Evolutionary conservation across 2,113 vertebrate genomes (phyloP).

Genomic region (Peromyscus leucopus): DNA sequence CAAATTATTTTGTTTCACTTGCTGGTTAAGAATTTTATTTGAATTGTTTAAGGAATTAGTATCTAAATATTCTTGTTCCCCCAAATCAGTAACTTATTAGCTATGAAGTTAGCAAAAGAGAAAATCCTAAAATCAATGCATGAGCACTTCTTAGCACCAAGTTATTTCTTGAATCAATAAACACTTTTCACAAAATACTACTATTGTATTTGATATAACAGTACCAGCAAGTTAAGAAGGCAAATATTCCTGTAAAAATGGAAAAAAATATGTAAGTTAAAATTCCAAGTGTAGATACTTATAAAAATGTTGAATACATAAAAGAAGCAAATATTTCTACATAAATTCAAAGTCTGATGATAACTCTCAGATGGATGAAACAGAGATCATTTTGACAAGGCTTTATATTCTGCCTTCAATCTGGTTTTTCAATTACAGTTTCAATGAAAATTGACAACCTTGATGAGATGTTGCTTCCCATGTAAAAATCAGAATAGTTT

Average conservation of each 20-base stretch:
- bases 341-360: slow-evolving; percentile 32
- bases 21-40: neutral
- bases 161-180: slow-evolving; percentile 18
- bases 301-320: slow-evolving; percentile 37
- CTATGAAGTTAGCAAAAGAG: slow-evolving; percentile 30
- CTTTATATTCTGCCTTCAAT: slow-evolving; percentile 35
- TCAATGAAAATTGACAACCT: slow-evolving; percentile 39
- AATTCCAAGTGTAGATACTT: slow-evolving; percentile 28
- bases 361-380: slow-evolving; percentile 16
- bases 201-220: slow-evolving; percentile 13
- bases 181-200: slow-evolving; percentile 7
- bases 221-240: neutral
- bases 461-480: slow-evolving; percentile 36
- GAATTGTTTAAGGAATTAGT: slow-evolving; percentile 38
- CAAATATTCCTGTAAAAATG: neutral
- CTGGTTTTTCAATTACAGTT: slow-evolving; percentile 34
- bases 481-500: neutral
- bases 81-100: slow-evolving; percentile 10
- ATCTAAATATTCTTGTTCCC: neutral
- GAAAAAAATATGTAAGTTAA: slow-evolving; percentile 41
- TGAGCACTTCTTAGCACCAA: neutral
- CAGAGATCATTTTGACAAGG: slow-evolving; percentile 53
- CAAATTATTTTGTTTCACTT: neutral
- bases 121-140: slow-evolving; percentile 40
- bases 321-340: slow-evolving; percentile 59